These are phyloP conservation scores for Podarcis cretensis DNA, from an alignment of 2,113 vertebrate genomes.

Conservation along the genomic window DNA sequence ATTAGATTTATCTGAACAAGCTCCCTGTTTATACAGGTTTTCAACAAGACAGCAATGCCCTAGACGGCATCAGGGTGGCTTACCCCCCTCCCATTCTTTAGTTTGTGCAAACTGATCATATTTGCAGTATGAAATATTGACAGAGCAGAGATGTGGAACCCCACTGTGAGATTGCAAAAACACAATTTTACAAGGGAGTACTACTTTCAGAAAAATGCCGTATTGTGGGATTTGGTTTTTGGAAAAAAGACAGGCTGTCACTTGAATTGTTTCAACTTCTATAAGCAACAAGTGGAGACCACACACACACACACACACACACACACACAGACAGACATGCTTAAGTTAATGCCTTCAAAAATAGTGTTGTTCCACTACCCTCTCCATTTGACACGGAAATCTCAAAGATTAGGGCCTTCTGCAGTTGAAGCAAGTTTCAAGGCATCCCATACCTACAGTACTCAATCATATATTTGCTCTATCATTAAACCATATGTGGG, in stretches of 20 bases:
- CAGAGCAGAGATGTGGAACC: not conserved
- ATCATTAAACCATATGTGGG: slow-evolving; percentile 9
- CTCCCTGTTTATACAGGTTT: not conserved
- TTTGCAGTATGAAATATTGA: slow-evolving; percentile 18
- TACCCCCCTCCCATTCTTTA: not conserved
- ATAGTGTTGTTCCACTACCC: not conserved
- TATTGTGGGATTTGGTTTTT: not conserved
- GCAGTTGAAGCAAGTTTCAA: not conserved
- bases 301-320: not conserved
- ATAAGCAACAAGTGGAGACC: not conserved
- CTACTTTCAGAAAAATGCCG: not conserved
- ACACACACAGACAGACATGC: not conserved
- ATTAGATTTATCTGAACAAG: not conserved
- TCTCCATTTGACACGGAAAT: not conserved
- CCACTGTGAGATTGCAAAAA: not conserved
- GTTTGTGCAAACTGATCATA: slow-evolving; percentile 2
- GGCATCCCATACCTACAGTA: not conserved
- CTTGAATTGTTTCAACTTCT: slow-evolving; percentile 11
- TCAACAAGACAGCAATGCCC: slow-evolving; percentile 12
- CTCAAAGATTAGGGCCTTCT: slow-evolving; percentile 8
- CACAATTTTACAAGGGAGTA: not conserved
- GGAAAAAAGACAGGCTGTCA: not conserved
- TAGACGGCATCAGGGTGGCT: not conserved
- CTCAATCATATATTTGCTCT: not conserved
- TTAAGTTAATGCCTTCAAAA: not conserved